These are phyloP conservation scores for Boloria selene DNA, from an alignment of 2,888 invertebrate species.

Conservation along the genomic window DNA sequence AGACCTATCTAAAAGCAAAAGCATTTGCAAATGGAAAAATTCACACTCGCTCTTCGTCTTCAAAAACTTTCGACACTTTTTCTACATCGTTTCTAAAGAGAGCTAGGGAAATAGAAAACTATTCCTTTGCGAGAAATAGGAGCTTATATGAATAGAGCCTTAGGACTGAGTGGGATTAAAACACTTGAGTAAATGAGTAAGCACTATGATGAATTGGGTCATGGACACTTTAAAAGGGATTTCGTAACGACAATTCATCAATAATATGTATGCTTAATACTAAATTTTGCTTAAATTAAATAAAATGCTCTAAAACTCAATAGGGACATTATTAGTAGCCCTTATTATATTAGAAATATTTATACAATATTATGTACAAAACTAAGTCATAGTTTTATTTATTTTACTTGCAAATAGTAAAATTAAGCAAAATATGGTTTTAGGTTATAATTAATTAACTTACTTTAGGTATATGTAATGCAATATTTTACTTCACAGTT, in stretches of 20 bases:
- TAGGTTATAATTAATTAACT: no score
- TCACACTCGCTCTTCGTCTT: constrained; percentile 22
- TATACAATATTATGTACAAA: no score
- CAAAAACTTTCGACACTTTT: constrained; percentile 26
- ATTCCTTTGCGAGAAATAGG: constrained; percentile 23
- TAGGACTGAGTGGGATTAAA: constrained; percentile 32
- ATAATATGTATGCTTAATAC: background rate
- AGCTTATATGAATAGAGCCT: constrained; percentile 29
- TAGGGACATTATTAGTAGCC: no score
- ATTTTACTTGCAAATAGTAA: no score
- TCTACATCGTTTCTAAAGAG: constrained; percentile 31
- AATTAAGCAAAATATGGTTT: no score
- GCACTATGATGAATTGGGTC: constrained; percentile 38
- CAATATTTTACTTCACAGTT: no score
- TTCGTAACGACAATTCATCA: background rate
- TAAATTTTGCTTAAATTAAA: no score
- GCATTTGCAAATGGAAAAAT: constrained; percentile 10
- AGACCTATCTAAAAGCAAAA: constrained; percentile 19
- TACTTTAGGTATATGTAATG: no score
- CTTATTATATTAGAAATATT: no score
- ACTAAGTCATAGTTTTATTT: no score
- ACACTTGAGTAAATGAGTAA: constrained; percentile 42
- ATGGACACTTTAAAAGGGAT: constrained; percentile 19
- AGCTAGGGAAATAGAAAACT: constrained; percentile 29
- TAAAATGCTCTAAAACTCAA: no score